Conservation (phyloP, 2,888 invertebrate genomes). For the Agriopis marginaria region DNA sequence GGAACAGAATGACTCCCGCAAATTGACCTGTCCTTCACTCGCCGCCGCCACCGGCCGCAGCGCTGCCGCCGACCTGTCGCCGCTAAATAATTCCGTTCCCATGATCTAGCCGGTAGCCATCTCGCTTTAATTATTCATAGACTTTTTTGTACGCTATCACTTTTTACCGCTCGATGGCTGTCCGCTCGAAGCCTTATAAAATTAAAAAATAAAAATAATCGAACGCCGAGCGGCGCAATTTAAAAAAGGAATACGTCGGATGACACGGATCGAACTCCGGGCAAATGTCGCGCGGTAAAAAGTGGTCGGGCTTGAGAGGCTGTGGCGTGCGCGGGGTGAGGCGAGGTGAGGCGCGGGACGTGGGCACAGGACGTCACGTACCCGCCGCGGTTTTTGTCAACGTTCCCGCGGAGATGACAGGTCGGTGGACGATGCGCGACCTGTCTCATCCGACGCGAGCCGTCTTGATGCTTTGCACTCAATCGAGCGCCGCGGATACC, state of each 20-base stretch:
- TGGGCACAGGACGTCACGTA: conserved; percentile 83
- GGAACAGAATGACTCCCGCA: conserved; percentile 75
- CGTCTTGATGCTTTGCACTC: conserved; percentile 76
- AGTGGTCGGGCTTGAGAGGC: conserved; percentile 74
- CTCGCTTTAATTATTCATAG: conserved; percentile 86
- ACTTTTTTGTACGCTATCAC: conserved; percentile 82
- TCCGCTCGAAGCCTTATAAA: conserved; percentile 80
- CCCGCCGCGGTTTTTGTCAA: conserved; percentile 85
- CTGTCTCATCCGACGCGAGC: conserved; percentile 61
- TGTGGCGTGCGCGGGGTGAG: conserved; percentile 41
- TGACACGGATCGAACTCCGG: conserved; percentile 87
- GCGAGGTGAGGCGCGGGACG: conserved; percentile 43
- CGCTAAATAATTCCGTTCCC: conserved; percentile 83
- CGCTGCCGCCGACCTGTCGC: conserved; percentile 78
- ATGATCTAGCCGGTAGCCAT: conserved; percentile 85
- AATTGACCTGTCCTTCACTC: conserved; percentile 84
- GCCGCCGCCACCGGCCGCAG: conserved; percentile 58
- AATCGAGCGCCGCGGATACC: conserved; percentile 39
- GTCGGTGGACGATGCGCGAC: conserved; percentile 83
- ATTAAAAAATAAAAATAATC: conserved; percentile 83
- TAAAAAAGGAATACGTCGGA: conserved; percentile 86
- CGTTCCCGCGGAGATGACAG: conserved; percentile 86
- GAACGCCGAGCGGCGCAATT: conserved; percentile 77
- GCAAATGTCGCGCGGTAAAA: conserved; percentile 86
- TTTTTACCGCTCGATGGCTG: conserved; percentile 81